Percentiles rank a stretch among this genome's conserved stretches.
Conservation (phyloP, 1,140 invertebrate species). For the Teleopsis dalmanni region DNA sequence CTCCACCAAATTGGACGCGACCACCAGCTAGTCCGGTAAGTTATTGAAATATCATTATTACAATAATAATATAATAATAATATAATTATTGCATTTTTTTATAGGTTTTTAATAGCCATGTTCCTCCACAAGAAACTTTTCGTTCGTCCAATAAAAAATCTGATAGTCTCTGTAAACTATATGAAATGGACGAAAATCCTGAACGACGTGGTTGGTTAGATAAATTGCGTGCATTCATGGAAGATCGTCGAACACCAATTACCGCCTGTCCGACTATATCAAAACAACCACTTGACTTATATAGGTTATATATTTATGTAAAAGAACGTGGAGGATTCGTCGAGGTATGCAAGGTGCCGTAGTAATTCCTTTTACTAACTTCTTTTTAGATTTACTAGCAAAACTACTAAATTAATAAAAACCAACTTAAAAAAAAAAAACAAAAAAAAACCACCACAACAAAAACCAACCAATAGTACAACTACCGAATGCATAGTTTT, state of each 20-base stretch:
- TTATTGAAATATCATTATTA: not conserved
- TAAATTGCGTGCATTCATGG: constrained; percentile 87
- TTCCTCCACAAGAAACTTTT: constrained; percentile 73
- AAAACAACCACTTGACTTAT: constrained; percentile 96
- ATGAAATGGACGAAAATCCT: constrained; percentile 94
- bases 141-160: constrained; percentile 65
- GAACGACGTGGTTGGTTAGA: constrained; percentile 86
- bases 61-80: constrained; percentile 11
- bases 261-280: constrained; percentile 93
- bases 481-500: not conserved
- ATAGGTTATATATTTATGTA: constrained; percentile 88
- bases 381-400: constrained; percentile 45
- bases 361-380: constrained; percentile 47
- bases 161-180: constrained; percentile 84
- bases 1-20: constrained; percentile 73
- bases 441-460: constrained; percentile 18
- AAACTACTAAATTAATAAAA: constrained; percentile 9
- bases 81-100: constrained; percentile 38
- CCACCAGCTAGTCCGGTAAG: constrained; percentile 84
- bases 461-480: constrained; percentile 8
- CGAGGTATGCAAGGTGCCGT: constrained; percentile 81
- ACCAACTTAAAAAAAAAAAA: constrained; percentile 36
- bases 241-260: constrained; percentile 85
- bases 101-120: constrained; percentile 87
- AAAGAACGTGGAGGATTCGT: constrained; percentile 95